Percentiles rank a stretch among this genome's conserved stretches.
phyloP scores from a whole-genome alignment of 2,113 vertebrate genomes.

The Otocyon megalotis region DNA sequence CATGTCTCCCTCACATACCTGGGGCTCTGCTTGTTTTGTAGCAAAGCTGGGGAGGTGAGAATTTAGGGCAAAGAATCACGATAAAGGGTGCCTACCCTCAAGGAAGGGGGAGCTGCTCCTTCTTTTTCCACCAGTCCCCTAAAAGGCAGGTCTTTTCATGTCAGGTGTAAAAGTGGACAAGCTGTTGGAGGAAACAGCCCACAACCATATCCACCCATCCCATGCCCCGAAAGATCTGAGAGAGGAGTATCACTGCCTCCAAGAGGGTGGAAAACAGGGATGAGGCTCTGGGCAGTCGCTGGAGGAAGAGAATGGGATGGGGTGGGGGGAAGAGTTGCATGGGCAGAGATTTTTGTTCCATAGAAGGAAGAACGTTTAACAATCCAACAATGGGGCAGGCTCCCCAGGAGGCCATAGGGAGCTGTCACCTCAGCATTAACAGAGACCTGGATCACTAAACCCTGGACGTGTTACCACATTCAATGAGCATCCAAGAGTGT shows the following conservation, averaged over 20 bases:
- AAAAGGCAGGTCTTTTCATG: background rate
- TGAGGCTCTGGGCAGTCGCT: background rate
- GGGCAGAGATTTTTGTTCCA: background rate
- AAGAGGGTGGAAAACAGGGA: background rate
- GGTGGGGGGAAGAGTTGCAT: background rate
- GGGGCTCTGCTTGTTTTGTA: background rate
- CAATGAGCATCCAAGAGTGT: background rate
- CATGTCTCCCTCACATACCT: background rate
- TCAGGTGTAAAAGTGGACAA: background rate
- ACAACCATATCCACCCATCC: accelerated
- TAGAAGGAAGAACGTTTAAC: background rate
- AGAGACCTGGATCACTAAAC: background rate
- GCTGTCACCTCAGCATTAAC: background rate
- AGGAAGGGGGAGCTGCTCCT: background rate
- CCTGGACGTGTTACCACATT: background rate
- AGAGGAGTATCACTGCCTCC: background rate
- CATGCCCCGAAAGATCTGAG: background rate
- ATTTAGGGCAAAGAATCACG: background rate
- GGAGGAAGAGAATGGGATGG: background rate
- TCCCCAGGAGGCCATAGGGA: background rate
- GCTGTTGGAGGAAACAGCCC: background rate
- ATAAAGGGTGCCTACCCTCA: background rate
- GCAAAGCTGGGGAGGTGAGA: background rate
- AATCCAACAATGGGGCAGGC: background rate
- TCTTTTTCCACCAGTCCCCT: background rate